Base-by-base conservation (phyloP, 2,797 vertebrate species). In the Gobionotothen gibberifrons region DNA sequence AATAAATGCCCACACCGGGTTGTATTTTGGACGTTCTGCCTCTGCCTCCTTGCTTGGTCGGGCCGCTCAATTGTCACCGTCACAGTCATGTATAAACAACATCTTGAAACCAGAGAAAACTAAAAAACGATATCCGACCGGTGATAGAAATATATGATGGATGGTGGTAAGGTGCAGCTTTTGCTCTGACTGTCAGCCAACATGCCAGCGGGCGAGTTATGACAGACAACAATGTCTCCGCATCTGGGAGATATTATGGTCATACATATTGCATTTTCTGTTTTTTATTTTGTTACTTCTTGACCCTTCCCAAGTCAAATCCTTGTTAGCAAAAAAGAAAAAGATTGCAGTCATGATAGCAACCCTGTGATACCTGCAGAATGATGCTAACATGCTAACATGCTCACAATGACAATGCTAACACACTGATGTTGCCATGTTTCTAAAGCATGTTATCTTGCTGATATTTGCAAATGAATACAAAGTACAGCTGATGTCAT, bases 221-320 rank as follows among this genome's bases (percentile, higher is more conserved):
- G 13, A 32, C 40, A 68, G 57, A 26, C 4, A 16, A 26, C 21
- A 54, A 60, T 4, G 62, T 74, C 40, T 11, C 0, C n/a, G 22
- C 47, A 69, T 58, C 65, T 70, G 69, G 49, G 44, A 60, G 11
- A 36, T 8, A 61, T 75, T 39, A 55, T 0, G 8, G 5, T 55
- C 12, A 60, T 62, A 56, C 62, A 19, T 11, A 7, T 19, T 7
- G 26, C 26, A 3, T 26, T 26, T 26, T 5, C 26, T 26, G 26
- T 5, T 26, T 26, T 26, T 26, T 26, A 26, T 19, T 54, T 19
- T 44, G 9, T 22, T 5, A 26, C 26, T 5, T 26, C 26, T 29
- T 16, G 16, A 29, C 44, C 36, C 16, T 32, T 72, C 36, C 16
- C 4, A 12, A 4, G 22, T 64, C 17, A 57, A 56, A 56, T 48